These are phyloP conservation scores for Drosophila neonasuta DNA, from an alignment of 2,888 invertebrate species.

Conservation along the genomic window DNA sequence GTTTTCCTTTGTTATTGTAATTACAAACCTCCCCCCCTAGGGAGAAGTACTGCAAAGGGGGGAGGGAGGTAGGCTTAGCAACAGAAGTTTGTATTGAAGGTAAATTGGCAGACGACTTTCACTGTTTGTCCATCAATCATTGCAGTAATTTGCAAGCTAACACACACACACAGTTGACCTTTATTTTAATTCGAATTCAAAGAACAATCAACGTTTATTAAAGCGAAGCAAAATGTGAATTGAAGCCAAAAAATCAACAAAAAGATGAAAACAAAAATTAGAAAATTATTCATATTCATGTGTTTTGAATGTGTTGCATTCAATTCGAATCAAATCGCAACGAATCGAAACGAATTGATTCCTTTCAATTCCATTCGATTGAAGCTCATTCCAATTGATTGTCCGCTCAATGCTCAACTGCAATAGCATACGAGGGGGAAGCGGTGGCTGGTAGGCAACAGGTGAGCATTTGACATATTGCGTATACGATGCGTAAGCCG, in stretches of 20 bases:
- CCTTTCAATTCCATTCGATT: conserved; percentile 24
- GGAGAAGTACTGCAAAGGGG: not conserved
- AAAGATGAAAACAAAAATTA: not conserved
- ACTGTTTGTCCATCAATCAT: conserved; percentile 52
- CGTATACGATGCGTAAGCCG: conserved; percentile 24
- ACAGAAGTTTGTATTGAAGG: conserved; percentile 28
- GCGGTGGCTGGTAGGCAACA: conserved; percentile 19
- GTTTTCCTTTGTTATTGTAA: conserved; percentile 40
- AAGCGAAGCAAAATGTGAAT: conserved; percentile 15
- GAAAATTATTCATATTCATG: conserved; percentile 2
- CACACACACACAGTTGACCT: conserved; percentile 8
- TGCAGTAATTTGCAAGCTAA: conserved; percentile 36
- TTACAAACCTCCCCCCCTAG: conserved; percentile 22
- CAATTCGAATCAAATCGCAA: conserved; percentile 10
- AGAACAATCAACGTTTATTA: conserved; percentile 39
- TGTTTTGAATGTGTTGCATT: conserved; percentile 6
- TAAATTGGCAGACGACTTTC: conserved; percentile 35
- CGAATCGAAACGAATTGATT: conserved; percentile 7
- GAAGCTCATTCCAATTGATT: conserved; percentile 27
- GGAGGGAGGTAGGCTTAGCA: conserved; percentile 7
- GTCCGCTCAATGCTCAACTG: not conserved
- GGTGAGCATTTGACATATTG: conserved; percentile 22
- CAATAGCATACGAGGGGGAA: not conserved
- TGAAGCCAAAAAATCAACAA: conserved; percentile 1
- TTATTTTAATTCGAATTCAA: conserved; percentile 29